A percentile compares a stretch with the other conserved stretches of the same genome.
Conservation (phyloP, 2,113 vertebrate genomes). For the Dromaius novaehollandiae region DNA sequence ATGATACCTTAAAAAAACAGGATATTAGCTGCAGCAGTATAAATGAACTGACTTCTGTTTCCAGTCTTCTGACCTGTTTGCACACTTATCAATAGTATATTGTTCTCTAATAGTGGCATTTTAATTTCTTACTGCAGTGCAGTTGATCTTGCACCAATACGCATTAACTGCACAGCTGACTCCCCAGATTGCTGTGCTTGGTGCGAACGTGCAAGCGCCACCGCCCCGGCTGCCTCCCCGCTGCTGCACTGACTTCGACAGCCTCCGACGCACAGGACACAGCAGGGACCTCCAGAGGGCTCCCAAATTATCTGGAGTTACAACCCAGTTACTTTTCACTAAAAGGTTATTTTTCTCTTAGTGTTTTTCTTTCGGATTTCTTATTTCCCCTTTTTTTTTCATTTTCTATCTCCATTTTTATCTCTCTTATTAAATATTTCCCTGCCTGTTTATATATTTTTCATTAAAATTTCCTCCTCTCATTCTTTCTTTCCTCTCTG, state of each 20-base stretch:
- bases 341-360: not conserved
- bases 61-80: not conserved
- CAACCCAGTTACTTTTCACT: not conserved
- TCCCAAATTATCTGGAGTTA: not conserved
- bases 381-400: not conserved
- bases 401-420: not conserved
- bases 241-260: not conserved
- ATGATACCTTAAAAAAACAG: not conserved
- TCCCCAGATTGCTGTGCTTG: not conserved
- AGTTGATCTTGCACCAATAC: not conserved
- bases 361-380: not conserved
- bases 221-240: not conserved
- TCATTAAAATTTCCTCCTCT: not conserved
- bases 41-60: not conserved
- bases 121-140: not conserved
- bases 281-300: not conserved
- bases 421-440: not conserved
- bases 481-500: not conserved
- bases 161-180: not conserved
- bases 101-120: not conserved
- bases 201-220: not conserved
- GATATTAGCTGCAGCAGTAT: not conserved
- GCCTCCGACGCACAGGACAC: not conserved
- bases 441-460: not conserved
- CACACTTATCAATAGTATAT: not conserved